These are phyloP conservation scores for Echinarachnius parma DNA, from an alignment of 53 echinoderm and acorn worm species.

Conservation along the genomic window DNA sequence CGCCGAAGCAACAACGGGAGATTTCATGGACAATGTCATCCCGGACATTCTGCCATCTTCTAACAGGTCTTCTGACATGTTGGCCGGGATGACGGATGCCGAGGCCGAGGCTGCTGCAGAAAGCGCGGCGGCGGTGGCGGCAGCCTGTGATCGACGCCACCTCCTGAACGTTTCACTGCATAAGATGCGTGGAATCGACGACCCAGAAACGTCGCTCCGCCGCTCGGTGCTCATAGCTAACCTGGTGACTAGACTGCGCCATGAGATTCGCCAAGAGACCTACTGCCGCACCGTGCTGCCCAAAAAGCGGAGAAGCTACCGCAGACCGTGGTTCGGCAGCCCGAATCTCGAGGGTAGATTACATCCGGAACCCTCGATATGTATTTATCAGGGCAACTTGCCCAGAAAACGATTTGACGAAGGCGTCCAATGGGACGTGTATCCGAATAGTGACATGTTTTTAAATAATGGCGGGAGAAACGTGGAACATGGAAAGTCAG, in stretches of 20 bases:
- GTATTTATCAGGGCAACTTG: conserved; percentile 23
- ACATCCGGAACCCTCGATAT: conserved; percentile 24
- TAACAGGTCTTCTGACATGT: conserved; percentile 2
- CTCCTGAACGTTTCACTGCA: conserved; percentile 57
- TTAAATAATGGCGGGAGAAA: conserved; percentile 25
- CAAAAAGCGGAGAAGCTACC: conserved; percentile 56
- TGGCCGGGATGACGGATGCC: not conserved
- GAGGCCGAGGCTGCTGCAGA: conserved; percentile 1
- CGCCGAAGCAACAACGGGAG: conserved; percentile 1
- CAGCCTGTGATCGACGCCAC: conserved; percentile 26
- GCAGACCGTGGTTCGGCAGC: conserved; percentile 31
- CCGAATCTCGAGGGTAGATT: not conserved
- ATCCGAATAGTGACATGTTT: conserved; percentile 30
- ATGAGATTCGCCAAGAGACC: conserved; percentile 48
- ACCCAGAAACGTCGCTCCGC: conserved; percentile 61
- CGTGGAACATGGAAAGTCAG: conserved; percentile 1
- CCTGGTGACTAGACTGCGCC: conserved; percentile 60
- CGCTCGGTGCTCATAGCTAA: conserved; percentile 63
- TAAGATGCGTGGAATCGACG: conserved; percentile 67
- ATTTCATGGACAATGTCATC: conserved; percentile 44
- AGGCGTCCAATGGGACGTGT: conserved; percentile 21
- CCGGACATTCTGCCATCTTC: conserved; percentile 34
- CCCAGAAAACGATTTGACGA: conserved; percentile 16
- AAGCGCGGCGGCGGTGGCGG: not conserved
- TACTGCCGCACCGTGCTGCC: conserved; percentile 56